A percentile compares a stretch with the other conserved stretches of the same genome.
phyloP scores from a whole-genome alignment of 2,888 invertebrate species.

The Meteorus colon region DNA sequence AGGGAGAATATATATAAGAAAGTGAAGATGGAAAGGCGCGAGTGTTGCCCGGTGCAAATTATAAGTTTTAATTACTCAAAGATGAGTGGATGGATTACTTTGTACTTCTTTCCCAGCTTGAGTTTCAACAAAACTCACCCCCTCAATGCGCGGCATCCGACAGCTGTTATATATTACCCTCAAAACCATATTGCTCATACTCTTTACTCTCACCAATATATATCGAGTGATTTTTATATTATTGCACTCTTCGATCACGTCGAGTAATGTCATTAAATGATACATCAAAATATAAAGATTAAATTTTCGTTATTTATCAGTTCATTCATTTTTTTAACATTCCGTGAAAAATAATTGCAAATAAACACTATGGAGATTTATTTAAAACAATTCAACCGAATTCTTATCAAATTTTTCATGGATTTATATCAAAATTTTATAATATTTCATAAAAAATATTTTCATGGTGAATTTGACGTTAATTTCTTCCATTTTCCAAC shows the following conservation, averaged over 20 bases:
- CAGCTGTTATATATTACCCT: slow-evolving; percentile 52
- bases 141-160: slow-evolving; percentile 37
- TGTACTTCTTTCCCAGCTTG: slow-evolving; percentile 56
- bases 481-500: no score
- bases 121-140: slow-evolving; percentile 54
- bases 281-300: not conserved
- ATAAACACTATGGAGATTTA: no score
- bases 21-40: slow-evolving; percentile 39
- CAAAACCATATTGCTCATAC: not conserved
- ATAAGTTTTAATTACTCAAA: slow-evolving; percentile 70
- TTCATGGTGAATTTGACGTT: no score
- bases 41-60: slow-evolving; percentile 60
- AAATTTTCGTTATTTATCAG: not conserved
- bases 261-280: not conserved
- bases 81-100: slow-evolving; percentile 68
- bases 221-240: slow-evolving; percentile 50
- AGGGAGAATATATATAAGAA: slow-evolving; percentile 4
- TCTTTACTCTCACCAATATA: not conserved
- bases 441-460: no score
- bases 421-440: no score
- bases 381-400: no score
- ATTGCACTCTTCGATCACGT: slow-evolving; percentile 27
- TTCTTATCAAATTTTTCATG: no score
- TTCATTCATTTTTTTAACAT: no score
- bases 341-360: no score